A percentile compares a stretch with the other conserved stretches of the same genome.
Conservation (phyloP, 2,113 vertebrate genomes). For the Mastomys coucha region DNA sequence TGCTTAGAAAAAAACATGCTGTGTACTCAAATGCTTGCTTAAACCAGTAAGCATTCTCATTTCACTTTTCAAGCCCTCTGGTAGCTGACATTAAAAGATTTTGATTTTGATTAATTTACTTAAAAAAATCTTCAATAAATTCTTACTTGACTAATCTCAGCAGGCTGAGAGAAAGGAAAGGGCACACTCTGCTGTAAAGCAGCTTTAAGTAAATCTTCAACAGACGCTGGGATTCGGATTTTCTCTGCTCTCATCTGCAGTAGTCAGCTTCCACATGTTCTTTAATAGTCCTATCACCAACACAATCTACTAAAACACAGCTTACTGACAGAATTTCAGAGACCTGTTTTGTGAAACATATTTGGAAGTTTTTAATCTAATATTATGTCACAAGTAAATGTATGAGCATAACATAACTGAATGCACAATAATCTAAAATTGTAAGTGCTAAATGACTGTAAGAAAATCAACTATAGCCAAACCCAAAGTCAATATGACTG, state of each 20-base stretch:
- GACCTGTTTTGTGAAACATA: constrained; percentile 75
- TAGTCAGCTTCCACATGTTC: not conserved
- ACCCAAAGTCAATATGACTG: constrained; percentile 39
- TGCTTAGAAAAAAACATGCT: not conserved
- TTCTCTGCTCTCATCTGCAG: not conserved
- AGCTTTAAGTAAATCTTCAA: not conserved
- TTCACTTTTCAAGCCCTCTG: not conserved
- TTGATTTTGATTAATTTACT: constrained; percentile 31
- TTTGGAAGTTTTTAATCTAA: constrained; percentile 80
- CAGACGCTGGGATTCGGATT: not conserved
- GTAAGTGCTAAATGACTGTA: constrained; percentile 78
- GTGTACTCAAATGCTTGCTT: not conserved
- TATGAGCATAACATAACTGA: constrained; percentile 33
- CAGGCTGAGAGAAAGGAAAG: not conserved
- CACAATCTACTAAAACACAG: not conserved
- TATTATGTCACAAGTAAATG: not conserved
- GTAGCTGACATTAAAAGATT: not conserved
- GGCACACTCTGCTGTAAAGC: not conserved
- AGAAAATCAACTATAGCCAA: constrained; percentile 76
- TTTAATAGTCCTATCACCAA: constrained; percentile 37
- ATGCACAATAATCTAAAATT: constrained; percentile 71
- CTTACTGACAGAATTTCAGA: constrained; percentile 77
- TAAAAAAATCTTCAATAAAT: constrained; percentile 1
- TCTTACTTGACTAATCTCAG: constrained; percentile 10
- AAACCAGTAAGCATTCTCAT: not conserved